Percentiles rank a stretch among this genome's conserved stretches.
phyloP scores from a whole-genome alignment of 1,140 invertebrate genomes.

The Danaus plexippus region DNA sequence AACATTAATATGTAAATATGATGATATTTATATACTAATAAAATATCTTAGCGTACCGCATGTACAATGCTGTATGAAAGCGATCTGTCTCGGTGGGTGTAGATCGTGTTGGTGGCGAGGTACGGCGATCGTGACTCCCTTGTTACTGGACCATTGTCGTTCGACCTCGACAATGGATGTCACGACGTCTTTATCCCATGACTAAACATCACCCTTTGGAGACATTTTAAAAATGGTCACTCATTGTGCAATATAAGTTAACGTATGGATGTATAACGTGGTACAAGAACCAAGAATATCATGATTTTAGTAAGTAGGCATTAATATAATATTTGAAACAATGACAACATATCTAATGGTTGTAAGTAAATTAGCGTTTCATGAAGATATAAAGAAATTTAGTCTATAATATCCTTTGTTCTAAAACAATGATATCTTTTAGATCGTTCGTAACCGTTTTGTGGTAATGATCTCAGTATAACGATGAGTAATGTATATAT shows the following conservation, averaged over 20 bases:
- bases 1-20: constrained; percentile 40
- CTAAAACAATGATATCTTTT: too few species aligned
- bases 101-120: constrained; percentile 21
- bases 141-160: constrained; percentile 40
- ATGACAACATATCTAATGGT: too few species aligned
- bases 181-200: constrained; percentile 31
- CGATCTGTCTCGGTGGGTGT: constrained; percentile 40
- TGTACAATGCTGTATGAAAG: constrained; percentile 38
- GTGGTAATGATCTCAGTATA: too few species aligned
- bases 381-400: too few species aligned
- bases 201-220: neutral
- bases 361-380: too few species aligned
- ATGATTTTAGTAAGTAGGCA: neutral
- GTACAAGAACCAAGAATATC: too few species aligned
- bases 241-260: too few species aligned
- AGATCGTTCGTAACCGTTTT: too few species aligned
- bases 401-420: too few species aligned
- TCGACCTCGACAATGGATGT: constrained; percentile 42
- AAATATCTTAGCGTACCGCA: too few species aligned
- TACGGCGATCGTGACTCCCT: constrained; percentile 41
- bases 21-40: constrained; percentile 6
- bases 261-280: too few species aligned
- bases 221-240: neutral
- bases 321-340: neutral
- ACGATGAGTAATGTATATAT: too few species aligned